These are phyloP conservation scores for Diorhabda carinulata DNA, from an alignment of 1,140 invertebrate genomes.

Conservation along the genomic window DNA sequence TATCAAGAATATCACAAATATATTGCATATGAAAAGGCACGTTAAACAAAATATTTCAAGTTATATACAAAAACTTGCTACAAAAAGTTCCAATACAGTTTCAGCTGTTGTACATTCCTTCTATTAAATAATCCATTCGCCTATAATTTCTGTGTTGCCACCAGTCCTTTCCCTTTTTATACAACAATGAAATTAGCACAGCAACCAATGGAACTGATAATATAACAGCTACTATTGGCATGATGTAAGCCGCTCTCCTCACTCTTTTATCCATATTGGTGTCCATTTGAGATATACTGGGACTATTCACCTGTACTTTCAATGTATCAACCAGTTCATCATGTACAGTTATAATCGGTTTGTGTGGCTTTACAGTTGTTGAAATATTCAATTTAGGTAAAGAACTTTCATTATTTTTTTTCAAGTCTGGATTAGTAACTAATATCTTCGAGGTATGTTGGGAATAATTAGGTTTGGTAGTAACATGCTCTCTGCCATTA, in stretches of 20 bases:
- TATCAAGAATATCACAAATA: conserved; percentile 8
- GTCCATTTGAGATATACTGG: conserved; percentile 6
- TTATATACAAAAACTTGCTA: background rate
- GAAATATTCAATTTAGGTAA: background rate
- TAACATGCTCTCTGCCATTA: background rate
- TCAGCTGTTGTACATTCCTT: conserved; percentile 76
- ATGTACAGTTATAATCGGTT: conserved; percentile 10
- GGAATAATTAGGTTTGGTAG: background rate
- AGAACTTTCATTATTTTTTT: background rate
- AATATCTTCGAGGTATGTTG: background rate
- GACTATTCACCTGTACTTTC: background rate
- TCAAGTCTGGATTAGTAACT: background rate
- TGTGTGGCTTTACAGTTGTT: conserved; percentile 6
- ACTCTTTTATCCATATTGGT: conserved; percentile 17
- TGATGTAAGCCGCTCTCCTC: conserved; percentile 53
- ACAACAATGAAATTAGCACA: conserved; percentile 56
- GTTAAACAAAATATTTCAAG: background rate
- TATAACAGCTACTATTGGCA: conserved; percentile 63
- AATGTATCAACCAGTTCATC: background rate
- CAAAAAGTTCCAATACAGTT: background rate
- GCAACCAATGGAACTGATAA: conserved; percentile 62
- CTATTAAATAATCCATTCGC: conserved; percentile 74
- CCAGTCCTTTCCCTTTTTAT: conserved; percentile 64
- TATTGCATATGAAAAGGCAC: conserved; percentile 11
- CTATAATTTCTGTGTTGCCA: conserved; percentile 74